Conservation (phyloP, 2,888 invertebrate genomes). For the Phorcus lineatus region DNA sequence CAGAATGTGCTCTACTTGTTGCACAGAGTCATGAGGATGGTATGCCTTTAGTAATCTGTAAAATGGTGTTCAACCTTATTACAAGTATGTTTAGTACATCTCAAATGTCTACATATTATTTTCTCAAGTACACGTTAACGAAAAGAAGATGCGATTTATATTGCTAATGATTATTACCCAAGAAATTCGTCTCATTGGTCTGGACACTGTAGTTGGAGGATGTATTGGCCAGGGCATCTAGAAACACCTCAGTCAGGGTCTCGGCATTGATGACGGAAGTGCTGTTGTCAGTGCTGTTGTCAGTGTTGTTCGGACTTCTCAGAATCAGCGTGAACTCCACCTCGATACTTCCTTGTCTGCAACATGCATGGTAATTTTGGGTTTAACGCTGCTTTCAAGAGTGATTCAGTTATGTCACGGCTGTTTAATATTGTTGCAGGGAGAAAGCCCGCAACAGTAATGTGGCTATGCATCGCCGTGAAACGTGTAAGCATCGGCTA, state of each 20-base stretch:
- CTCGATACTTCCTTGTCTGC: slow-evolving; percentile 37
- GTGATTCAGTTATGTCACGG: too few species aligned
- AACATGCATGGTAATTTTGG: background rate
- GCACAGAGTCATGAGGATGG: too few species aligned
- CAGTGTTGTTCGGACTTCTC: slow-evolving; percentile 17
- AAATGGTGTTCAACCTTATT: too few species aligned
- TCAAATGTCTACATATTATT: background rate
- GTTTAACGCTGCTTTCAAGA: too few species aligned
- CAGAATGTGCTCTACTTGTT: too few species aligned
- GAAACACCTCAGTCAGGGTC: slow-evolving; percentile 12
- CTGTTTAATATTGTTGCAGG: too few species aligned
- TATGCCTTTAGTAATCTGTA: too few species aligned
- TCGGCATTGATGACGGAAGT: background rate
- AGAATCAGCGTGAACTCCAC: slow-evolving; percentile 32
- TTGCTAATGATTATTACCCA: background rate
- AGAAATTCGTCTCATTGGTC: slow-evolving; percentile 13
- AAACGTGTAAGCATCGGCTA: too few species aligned
- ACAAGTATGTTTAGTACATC: too few species aligned
- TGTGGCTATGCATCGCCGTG: too few species aligned
- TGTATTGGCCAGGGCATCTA: slow-evolving; percentile 26
- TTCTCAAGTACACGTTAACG: background rate
- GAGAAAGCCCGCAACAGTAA: too few species aligned
- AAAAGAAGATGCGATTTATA: too few species aligned
- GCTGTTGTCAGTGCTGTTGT: slow-evolving; percentile 18
- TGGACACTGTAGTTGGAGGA: slow-evolving; percentile 32